These are phyloP conservation scores for Psococerastis gibbosa DNA, from an alignment of 2,888 invertebrate species.

Conservation along the genomic window DNA sequence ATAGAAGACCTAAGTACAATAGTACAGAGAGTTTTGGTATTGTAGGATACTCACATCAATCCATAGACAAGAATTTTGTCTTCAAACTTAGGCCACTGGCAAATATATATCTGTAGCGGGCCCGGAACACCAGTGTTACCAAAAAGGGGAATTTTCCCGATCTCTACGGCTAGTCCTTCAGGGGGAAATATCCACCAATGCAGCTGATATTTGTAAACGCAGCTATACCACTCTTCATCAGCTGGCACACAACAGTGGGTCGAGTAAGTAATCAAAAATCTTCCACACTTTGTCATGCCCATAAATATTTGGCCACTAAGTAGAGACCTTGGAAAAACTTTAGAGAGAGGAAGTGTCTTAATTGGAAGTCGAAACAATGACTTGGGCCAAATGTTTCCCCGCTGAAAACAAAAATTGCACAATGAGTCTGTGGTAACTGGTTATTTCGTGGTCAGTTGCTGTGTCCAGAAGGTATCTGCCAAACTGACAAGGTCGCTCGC, in stretches of 20 bases:
- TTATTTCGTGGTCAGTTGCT: too few relatives aligned
- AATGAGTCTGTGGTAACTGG: too few relatives aligned
- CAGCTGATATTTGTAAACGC: slow-evolving; percentile 42
- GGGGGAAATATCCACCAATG: slow-evolving; percentile 46
- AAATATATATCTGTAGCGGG: slow-evolving; percentile 39
- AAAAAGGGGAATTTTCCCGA: slow-evolving; percentile 39
- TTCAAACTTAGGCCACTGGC: slow-evolving; percentile 50
- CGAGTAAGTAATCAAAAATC: slow-evolving; percentile 69
- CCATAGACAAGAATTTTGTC: slow-evolving; percentile 48
- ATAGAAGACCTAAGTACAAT: neutral
- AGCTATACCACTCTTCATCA: slow-evolving; percentile 27
- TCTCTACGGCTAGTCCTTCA: slow-evolving; percentile 32
- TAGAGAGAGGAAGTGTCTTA: neutral
- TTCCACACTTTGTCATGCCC: slow-evolving; percentile 88
- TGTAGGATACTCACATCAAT: slow-evolving; percentile 37
- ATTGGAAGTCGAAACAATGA: neutral
- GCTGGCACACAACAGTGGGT: slow-evolving; percentile 35
- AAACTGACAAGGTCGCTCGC: too few relatives aligned
- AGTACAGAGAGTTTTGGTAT: neutral
- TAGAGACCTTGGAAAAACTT: slow-evolving; percentile 1
- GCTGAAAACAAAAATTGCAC: too few relatives aligned
- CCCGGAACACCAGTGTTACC: slow-evolving; percentile 29
- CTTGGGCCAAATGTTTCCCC: too few relatives aligned
- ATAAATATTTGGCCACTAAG: slow-evolving; percentile 53
- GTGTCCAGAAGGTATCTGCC: too few relatives aligned